Conservation (phyloP, 1,140 invertebrate genomes). For the Teleogryllus occipitalis region DNA sequence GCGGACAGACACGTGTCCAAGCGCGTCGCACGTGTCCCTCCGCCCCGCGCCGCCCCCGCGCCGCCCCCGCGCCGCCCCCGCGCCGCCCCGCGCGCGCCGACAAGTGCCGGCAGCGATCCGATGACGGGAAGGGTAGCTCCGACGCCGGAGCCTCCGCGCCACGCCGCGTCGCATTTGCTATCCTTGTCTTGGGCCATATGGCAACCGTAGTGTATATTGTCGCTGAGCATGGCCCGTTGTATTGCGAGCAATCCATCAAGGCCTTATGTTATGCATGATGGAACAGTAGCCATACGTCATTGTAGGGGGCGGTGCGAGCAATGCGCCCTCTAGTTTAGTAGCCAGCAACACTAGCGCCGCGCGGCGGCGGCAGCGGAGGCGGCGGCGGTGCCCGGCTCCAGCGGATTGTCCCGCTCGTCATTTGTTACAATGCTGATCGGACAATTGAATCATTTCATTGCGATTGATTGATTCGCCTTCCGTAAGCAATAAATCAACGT, state of each 20-base stretch:
- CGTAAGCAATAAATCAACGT: constrained; percentile 12
- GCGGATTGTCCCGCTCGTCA: not conserved
- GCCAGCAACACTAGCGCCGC: no score
- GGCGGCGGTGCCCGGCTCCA: not conserved
- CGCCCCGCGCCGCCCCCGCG: no score
- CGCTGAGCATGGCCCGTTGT: not conserved
- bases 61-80: no score
- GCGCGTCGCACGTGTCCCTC: no score
- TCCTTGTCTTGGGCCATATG: constrained; percentile 3
- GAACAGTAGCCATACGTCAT: not conserved
- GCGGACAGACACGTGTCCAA: not conserved
- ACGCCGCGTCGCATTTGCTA: not conserved
- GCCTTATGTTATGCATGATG: constrained; percentile 4
- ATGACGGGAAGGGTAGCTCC: not conserved
- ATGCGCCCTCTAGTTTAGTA: no score
- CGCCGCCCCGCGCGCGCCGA: not conserved
- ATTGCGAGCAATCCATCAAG: not conserved
- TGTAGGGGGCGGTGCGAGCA: not conserved
- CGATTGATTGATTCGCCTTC: constrained; percentile 13
- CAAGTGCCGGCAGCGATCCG: not conserved
- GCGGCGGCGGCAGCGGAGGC: no score
- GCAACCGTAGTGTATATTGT: constrained; percentile 4
- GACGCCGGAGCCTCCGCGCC: not conserved
- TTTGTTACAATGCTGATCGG: constrained; percentile 16
- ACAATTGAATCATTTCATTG: constrained; percentile 18